A percentile compares a stretch with the other conserved stretches of the same genome.
phyloP scores from a whole-genome alignment of 37 sponge, comb jelly and placozoan genomes.

The Eunapius fragilis region DNA sequence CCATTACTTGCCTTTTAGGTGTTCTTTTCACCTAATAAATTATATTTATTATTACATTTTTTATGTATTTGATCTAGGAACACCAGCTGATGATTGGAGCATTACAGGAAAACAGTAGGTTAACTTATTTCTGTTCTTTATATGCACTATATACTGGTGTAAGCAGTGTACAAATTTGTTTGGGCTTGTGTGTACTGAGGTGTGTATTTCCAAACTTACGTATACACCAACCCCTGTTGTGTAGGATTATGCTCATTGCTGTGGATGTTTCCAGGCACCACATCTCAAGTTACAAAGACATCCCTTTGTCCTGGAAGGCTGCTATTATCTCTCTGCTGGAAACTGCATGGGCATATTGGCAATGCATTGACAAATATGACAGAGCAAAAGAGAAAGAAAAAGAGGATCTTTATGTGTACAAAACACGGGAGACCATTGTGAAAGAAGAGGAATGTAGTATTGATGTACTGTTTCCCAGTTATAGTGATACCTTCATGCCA shows the following conservation, averaged over 20 bases:
- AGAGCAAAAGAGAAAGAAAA: slow-evolving; percentile 57
- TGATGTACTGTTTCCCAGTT: slow-evolving; percentile 32
- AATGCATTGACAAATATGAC: slow-evolving; percentile 18
- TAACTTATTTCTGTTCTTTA: neutral
- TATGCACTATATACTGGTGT: too few species aligned
- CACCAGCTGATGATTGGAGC: neutral
- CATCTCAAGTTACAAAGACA: neutral
- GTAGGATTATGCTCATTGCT: slow-evolving; percentile 18
- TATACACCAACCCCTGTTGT: neutral
- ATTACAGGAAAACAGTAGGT: neutral
- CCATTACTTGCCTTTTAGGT: too few species aligned
- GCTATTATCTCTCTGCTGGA: slow-evolving; percentile 26
- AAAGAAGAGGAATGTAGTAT: slow-evolving; percentile 29
- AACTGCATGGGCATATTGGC: slow-evolving; percentile 49
- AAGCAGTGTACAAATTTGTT: too few species aligned
- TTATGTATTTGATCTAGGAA: neutral
- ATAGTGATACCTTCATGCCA: neutral
- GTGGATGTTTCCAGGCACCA: neutral
- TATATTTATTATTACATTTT: too few species aligned
- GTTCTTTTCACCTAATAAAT: too few species aligned
- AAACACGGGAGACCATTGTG: slow-evolving; percentile 35
- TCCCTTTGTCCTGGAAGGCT: slow-evolving; percentile 14
- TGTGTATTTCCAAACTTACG: neutral
- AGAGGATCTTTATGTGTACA: slow-evolving; percentile 67
- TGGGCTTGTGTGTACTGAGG: neutral